phyloP scores from a whole-genome alignment of 2,888 invertebrate species.

The Drosophila koepferae region DNA sequence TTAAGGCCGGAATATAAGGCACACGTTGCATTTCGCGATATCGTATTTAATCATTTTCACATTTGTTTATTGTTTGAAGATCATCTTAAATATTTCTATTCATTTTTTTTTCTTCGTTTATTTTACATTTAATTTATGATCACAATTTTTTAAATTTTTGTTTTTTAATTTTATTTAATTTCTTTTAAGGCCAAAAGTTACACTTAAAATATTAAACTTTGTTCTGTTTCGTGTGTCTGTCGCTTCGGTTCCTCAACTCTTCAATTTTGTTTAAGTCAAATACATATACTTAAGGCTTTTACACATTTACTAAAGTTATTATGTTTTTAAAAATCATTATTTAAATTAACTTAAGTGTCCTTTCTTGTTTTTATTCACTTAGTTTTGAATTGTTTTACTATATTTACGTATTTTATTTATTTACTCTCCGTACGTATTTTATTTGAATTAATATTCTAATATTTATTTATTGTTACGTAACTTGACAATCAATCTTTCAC shows the following conservation, averaged over 20 bases:
- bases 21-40: conserved; percentile 70
- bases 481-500: background rate
- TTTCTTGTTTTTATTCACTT: background rate
- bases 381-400: background rate
- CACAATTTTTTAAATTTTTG: conserved; percentile 60
- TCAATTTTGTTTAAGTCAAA: background rate
- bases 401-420: background rate
- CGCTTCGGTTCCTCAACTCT: conserved; percentile 9
- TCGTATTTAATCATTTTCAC: conserved; percentile 32
- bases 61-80: conserved; percentile 19
- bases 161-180: conserved; percentile 35
- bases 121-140: conserved; percentile 43
- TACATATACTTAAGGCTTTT: background rate
- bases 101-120: conserved; percentile 7
- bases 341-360: background rate
- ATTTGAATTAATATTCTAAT: background rate
- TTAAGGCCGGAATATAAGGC: conserved; percentile 83
- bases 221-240: conserved; percentile 10
- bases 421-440: background rate
- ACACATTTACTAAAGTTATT: background rate
- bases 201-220: conserved; percentile 47
- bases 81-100: conserved; percentile 12
- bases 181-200: conserved; percentile 57
- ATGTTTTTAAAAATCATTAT: background rate
- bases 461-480: background rate